Conservation (phyloP, 2,888 invertebrate genomes). For the Drosophila planitibia region DNA sequence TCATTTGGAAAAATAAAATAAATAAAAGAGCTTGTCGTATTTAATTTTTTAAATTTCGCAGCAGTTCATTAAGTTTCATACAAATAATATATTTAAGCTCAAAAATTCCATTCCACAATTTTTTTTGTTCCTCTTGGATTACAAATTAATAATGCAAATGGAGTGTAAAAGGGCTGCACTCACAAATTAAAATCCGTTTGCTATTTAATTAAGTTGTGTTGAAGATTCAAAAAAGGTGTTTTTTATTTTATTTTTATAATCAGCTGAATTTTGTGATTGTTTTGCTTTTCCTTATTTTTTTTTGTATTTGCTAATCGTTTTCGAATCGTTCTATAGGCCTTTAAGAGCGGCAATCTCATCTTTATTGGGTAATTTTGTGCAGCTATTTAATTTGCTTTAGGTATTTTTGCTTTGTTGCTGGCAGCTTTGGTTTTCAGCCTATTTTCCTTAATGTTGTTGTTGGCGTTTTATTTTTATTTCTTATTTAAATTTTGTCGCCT, state of each 20-base stretch:
- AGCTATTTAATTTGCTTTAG: constrained; percentile 35
- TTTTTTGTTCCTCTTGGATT: neutral
- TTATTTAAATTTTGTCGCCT: constrained; percentile 46
- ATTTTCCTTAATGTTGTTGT: constrained; percentile 14
- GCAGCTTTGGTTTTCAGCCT: constrained; percentile 10
- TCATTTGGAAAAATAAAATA: neutral
- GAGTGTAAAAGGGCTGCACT: constrained; percentile 1
- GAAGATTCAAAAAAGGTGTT: neutral
- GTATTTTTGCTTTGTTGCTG: constrained; percentile 14
- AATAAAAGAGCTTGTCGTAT: neutral
- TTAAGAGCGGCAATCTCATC: constrained; percentile 32
- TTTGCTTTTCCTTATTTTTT: constrained; percentile 1
- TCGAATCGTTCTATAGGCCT: constrained; percentile 22
- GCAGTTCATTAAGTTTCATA: neutral
- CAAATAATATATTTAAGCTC: neutral
- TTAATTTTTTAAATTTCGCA: neutral
- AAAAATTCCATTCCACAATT: neutral
- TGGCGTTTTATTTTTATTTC: constrained; percentile 29
- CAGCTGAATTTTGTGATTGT: constrained; percentile 5
- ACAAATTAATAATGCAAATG: constrained; percentile 6
- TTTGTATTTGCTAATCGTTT: constrained; percentile 44
- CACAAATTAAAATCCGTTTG: neutral
- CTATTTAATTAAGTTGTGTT: neutral
- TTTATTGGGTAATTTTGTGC: constrained; percentile 50
- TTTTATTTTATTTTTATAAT: neutral